Evolutionary conservation across 2,113 vertebrate species (phyloP).

Genomic region (Oncorhynchus nerka): DNA sequence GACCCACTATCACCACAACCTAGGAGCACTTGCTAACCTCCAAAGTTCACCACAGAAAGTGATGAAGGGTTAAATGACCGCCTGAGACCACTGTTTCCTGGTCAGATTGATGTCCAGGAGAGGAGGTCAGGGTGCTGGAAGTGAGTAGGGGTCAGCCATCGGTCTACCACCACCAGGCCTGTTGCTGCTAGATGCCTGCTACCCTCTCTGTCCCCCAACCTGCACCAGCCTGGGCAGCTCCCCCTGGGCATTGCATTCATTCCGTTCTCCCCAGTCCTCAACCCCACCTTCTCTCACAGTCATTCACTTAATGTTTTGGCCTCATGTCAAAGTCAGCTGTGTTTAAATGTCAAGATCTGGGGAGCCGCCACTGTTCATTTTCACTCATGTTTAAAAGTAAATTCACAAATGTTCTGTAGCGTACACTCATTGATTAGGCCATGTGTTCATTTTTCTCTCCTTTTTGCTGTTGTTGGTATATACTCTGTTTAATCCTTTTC

Average conservation of each 20-base stretch:
- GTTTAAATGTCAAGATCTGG: neutral
- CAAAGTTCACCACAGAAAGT: slow-evolving; percentile 29
- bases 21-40: slow-evolving; percentile 6
- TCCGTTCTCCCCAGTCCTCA: neutral
- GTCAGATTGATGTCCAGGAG: slow-evolving; percentile 2
- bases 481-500: slow-evolving; percentile 12
- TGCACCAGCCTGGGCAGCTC: neutral
- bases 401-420: neutral
- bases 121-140: slow-evolving; percentile 14
- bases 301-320: neutral
- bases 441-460: slow-evolving; percentile 22
- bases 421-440: neutral
- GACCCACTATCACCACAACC: neutral
- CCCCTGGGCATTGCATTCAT: neutral
- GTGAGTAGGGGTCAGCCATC: slow-evolving; percentile 31
- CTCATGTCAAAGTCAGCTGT: slow-evolving; percentile 16
- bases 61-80: slow-evolving; percentile 33
- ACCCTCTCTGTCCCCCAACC: neutral
- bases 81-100: neutral
- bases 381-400: neutral
- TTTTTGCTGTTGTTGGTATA: slow-evolving; percentile 4
- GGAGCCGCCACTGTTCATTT: too few species aligned
- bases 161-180: slow-evolving; percentile 46
- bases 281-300: neutral
- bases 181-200: slow-evolving; percentile 63